Evolutionary conservation across 2,113 vertebrate species (phyloP).

Genomic region (Thunnus maccoyii): DNA sequence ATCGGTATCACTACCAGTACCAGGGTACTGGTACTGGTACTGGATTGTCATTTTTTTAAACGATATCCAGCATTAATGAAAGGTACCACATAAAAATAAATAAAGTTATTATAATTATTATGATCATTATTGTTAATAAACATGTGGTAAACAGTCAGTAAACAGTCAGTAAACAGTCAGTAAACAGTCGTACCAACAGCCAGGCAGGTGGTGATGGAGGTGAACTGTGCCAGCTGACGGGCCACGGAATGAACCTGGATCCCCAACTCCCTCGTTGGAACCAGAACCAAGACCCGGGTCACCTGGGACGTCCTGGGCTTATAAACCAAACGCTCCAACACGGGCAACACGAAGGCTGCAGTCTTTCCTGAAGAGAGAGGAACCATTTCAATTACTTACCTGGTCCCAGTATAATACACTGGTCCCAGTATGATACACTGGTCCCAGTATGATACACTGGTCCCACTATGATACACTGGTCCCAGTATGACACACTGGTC

Average conservation of each 20-base stretch:
- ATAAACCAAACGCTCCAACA: conserved; percentile 95
- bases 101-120: too few relatives aligned
- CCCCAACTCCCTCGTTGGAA: conserved; percentile 96
- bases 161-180: background rate
- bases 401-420: too few relatives aligned
- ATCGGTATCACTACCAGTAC: too few relatives aligned
- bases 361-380: conserved; percentile 90
- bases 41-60: too few relatives aligned
- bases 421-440: too few relatives aligned
- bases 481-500: too few relatives aligned
- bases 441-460: too few relatives aligned
- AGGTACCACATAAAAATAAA: too few relatives aligned
- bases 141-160: background rate
- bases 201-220: conserved; percentile 90
- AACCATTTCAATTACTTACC: background rate
- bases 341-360: conserved; percentile 94
- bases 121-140: too few relatives aligned
- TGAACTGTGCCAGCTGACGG: conserved; percentile 95
- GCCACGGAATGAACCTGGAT: conserved; percentile 97
- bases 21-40: too few relatives aligned
- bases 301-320: conserved; percentile 93
- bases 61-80: too few relatives aligned
- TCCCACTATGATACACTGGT: too few relatives aligned
- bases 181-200: conserved; percentile 89
- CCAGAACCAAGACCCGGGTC: conserved; percentile 93